Conservation (phyloP, 2,888 invertebrate genomes). For the Dermolepida albohirtum region DNA sequence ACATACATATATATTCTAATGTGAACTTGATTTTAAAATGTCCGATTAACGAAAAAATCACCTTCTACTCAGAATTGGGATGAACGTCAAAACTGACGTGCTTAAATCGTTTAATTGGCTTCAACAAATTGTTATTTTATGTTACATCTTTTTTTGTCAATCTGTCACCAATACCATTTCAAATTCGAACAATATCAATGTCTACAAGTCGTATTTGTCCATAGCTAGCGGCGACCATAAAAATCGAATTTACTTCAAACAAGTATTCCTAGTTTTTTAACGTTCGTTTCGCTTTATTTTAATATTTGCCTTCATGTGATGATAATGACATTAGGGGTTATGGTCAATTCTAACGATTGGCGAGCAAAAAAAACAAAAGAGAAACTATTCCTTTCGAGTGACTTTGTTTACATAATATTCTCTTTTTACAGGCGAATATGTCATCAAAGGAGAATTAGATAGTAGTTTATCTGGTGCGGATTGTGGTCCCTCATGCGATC, state of each 20-base stretch:
- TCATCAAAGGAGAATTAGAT: constrained; percentile 65
- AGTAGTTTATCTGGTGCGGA: constrained; percentile 57
- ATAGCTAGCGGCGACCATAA: background rate
- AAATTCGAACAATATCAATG: too few species aligned
- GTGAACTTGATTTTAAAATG: background rate
- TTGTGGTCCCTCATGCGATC: constrained; percentile 66
- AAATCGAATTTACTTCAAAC: background rate
- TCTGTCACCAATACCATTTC: background rate
- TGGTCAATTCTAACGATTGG: constrained; percentile 7
- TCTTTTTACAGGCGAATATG: constrained; percentile 70
- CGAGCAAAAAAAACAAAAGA: background rate
- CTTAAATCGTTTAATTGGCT: constrained; percentile 11
- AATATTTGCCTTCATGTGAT: constrained; percentile 1
- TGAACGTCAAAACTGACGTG: background rate
- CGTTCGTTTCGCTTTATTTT: constrained; percentile 11
- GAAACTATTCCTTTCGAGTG: background rate
- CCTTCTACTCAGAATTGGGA: constrained; percentile 4
- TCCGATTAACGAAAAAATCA: background rate
- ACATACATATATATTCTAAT: too few species aligned
- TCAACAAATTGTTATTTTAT: background rate
- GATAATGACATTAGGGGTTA: constrained; percentile 29
- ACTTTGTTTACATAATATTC: background rate
- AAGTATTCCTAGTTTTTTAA: background rate
- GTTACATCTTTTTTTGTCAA: background rate
- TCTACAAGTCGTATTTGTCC: too few species aligned